These are phyloP conservation scores for Agrenia bidenticulata DNA, from an alignment of 2,888 invertebrate genomes.

Conservation along the genomic window DNA sequence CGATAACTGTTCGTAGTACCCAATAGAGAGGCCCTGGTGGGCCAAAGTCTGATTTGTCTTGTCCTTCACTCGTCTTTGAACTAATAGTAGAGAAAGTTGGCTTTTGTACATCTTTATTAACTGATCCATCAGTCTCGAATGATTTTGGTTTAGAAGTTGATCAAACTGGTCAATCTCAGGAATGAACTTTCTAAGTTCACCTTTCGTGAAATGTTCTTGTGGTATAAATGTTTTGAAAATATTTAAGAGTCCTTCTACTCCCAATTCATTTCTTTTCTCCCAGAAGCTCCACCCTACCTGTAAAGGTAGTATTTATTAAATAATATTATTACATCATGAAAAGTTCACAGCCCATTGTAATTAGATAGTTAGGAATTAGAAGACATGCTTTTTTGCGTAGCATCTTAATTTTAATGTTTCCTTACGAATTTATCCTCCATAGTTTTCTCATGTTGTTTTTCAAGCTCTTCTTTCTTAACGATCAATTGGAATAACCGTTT, in stretches of 20 bases:
- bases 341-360: too few species aligned
- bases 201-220: background rate
- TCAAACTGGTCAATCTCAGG: background rate
- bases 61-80: background rate
- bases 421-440: slow-evolving; percentile 1
- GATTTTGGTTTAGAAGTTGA: background rate
- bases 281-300: background rate
- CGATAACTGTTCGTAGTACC: background rate
- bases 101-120: background rate
- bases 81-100: background rate
- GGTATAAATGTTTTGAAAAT: background rate
- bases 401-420: too few species aligned
- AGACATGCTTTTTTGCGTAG: too few species aligned
- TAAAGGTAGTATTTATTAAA: background rate
- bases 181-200: background rate
- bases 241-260: background rate
- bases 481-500: background rate
- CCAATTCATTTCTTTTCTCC: background rate
- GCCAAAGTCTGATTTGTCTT: slow-evolving; percentile 5
- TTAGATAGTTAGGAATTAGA: too few species aligned
- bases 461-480: background rate
- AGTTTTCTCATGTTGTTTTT: background rate
- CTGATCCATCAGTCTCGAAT: background rate
- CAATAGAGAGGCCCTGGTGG: background rate
- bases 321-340: too few species aligned